Conservation (phyloP, 2,888 invertebrate species). For the Apeira syringaria region DNA sequence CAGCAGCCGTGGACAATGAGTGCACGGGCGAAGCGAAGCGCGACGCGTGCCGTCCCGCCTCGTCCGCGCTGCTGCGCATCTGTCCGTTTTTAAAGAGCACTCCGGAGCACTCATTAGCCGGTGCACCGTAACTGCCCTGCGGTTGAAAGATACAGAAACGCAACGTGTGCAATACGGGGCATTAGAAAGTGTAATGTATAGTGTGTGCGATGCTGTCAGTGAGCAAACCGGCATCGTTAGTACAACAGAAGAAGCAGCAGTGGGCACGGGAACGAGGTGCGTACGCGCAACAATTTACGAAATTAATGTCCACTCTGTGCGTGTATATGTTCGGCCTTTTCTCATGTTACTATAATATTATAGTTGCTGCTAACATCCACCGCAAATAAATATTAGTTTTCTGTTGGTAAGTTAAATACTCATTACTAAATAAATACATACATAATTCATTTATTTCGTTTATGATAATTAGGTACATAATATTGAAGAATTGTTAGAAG, state of each 20-base stretch:
- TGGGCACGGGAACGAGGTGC: slow-evolving; percentile 97
- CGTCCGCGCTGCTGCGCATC: slow-evolving; percentile 56
- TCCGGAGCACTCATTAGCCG: slow-evolving; percentile 68
- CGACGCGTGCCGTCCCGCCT: slow-evolving; percentile 55
- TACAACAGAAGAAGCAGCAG: slow-evolving; percentile 95
- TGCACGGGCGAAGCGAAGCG: slow-evolving; percentile 74
- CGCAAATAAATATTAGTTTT: too few relatives aligned
- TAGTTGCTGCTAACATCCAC: slow-evolving; percentile 5
- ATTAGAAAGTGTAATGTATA: slow-evolving; percentile 80
- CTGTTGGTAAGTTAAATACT: too few relatives aligned
- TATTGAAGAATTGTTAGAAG: too few relatives aligned
- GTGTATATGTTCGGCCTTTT: slow-evolving; percentile 19
- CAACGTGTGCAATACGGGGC: slow-evolving; percentile 71
- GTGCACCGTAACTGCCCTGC: slow-evolving; percentile 74
- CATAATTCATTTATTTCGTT: too few relatives aligned
- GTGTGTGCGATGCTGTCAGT: slow-evolving; percentile 78
- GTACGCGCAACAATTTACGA: slow-evolving; percentile 41
- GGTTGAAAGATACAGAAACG: slow-evolving; percentile 63
- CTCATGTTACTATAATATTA: slow-evolving; percentile 14
- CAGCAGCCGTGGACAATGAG: slow-evolving; percentile 70
- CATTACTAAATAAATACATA: too few relatives aligned
- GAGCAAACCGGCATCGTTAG: slow-evolving; percentile 84
- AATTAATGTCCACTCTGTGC: slow-evolving; percentile 20
- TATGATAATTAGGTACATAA: too few relatives aligned
- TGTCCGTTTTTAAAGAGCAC: slow-evolving; percentile 71